Percentiles rank a stretch among this genome's conserved stretches.
phyloP scores from a whole-genome alignment of 2,888 invertebrate species.

The Girardia tigrina region DNA sequence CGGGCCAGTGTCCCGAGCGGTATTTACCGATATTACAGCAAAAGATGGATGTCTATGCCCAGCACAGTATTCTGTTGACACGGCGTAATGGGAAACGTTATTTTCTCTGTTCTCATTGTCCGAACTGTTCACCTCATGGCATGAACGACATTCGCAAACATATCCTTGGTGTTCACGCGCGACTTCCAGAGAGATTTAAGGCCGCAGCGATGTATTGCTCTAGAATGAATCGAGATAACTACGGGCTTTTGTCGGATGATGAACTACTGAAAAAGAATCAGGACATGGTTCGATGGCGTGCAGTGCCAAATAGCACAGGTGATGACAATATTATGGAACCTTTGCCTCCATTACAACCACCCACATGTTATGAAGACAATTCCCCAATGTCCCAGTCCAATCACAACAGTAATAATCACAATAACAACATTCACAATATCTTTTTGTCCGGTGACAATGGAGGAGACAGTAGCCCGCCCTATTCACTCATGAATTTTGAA shows the following conservation, averaged over 20 bases:
- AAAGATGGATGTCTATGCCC: slow-evolving; percentile 35
- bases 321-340: background rate
- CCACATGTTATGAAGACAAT: background rate
- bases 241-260: slow-evolving; percentile 33
- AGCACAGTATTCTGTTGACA: slow-evolving; percentile 26
- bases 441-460: slow-evolving; percentile 10
- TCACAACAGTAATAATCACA: background rate
- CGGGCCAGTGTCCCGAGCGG: background rate
- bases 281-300: slow-evolving; percentile 7
- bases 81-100: slow-evolving; percentile 19
- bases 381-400: background rate
- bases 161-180: slow-evolving; percentile 36
- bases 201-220: slow-evolving; percentile 32
- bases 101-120: slow-evolving; percentile 34
- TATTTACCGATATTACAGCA: slow-evolving; percentile 4
- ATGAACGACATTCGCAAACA: slow-evolving; percentile 37
- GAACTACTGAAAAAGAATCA: slow-evolving; percentile 29
- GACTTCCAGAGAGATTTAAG: slow-evolving; percentile 35
- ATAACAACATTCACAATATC: background rate
- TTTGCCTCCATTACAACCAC: background rate
- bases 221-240: slow-evolving; percentile 32
- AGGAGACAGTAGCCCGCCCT: background rate
- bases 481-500: background rate
- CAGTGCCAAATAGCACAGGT: background rate
- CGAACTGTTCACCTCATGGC: slow-evolving; percentile 31